Conservation (phyloP, 2,888 invertebrate genomes). For the Stenurella melanura region DNA sequence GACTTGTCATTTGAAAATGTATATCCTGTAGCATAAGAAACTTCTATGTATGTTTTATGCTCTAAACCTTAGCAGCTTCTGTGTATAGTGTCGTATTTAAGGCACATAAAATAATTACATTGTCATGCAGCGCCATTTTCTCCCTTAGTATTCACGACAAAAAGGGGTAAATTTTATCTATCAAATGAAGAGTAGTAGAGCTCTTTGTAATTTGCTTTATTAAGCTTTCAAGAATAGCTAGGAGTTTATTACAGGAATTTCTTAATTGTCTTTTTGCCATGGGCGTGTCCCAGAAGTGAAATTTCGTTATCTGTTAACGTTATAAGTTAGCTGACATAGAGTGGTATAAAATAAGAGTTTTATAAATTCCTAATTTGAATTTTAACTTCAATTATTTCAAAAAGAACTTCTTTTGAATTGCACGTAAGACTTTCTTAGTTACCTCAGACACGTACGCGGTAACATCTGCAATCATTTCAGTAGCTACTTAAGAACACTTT, state of each 20-base stretch:
- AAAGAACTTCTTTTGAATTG: too few relatives aligned
- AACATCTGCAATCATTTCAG: too few relatives aligned
- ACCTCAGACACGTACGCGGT: too few relatives aligned
- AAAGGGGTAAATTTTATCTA: slow-evolving; percentile 29
- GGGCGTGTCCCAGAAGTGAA: background rate
- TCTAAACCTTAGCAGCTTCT: background rate
- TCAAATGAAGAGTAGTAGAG: slow-evolving; percentile 21
- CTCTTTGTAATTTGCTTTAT: slow-evolving; percentile 26
- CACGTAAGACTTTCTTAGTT: too few relatives aligned
- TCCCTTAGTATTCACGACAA: background rate
- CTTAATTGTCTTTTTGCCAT: slow-evolving; percentile 10
- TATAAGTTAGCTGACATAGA: too few relatives aligned
- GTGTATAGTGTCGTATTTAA: background rate
- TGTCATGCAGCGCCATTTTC: slow-evolving; percentile 5
- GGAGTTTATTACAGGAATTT: slow-evolving; percentile 10
- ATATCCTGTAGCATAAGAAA: too few relatives aligned
- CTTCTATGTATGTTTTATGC: background rate
- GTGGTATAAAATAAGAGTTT: too few relatives aligned
- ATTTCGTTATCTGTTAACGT: too few relatives aligned
- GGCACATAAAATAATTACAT: slow-evolving; percentile 26
- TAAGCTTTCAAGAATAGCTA: slow-evolving; percentile 9
- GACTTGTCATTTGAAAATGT: too few relatives aligned
- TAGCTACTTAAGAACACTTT: too few relatives aligned
- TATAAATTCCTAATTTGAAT: too few relatives aligned
- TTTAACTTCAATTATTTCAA: too few relatives aligned